Percentiles rank a stretch among this genome's conserved stretches.
Evolutionary conservation across 92 coral and sea anemone species (phyloP).

Genomic region (Palythoa heliodiscus): DNA sequence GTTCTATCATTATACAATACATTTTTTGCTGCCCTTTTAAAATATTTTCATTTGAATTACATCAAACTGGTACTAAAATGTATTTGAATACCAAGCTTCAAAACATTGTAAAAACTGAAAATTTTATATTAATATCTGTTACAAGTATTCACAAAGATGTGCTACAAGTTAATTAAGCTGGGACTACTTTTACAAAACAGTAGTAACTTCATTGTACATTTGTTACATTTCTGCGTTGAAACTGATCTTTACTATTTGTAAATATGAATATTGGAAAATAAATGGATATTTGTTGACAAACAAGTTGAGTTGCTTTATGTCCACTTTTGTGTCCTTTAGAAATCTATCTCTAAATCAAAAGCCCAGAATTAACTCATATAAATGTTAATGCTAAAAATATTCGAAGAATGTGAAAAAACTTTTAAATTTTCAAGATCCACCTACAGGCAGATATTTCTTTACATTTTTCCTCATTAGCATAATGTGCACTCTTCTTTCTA

Average conservation of each 20-base stretch:
- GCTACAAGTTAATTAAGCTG: background rate
- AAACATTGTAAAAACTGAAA: constrained; percentile 29
- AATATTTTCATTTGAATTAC: constrained; percentile 11
- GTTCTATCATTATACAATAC: constrained; percentile 26
- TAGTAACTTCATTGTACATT: constrained; percentile 19
- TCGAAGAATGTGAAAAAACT: too few relatives aligned
- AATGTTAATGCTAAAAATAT: too few relatives aligned
- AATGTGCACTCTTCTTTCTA: too few relatives aligned
- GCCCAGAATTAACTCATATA: too few relatives aligned
- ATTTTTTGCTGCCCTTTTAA: constrained; percentile 10
- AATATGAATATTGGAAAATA: constrained; percentile 43
- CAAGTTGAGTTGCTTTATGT: background rate
- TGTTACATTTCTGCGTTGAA: constrained; percentile 34
- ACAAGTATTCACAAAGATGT: constrained; percentile 3
- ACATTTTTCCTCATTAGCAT: too few relatives aligned
- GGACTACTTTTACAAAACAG: background rate
- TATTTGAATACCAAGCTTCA: constrained; percentile 20
- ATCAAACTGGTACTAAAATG: constrained; percentile 10
- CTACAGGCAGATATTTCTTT: too few relatives aligned
- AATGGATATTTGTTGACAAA: constrained; percentile 43
- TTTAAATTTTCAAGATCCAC: too few relatives aligned
- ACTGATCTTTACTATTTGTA: constrained; percentile 45
- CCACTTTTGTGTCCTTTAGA: too few relatives aligned
- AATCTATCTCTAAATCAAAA: too few relatives aligned
- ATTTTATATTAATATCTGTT: constrained; percentile 31